Base-by-base conservation (phyloP, 2,888 invertebrate genomes). In the Aphodius sticticus region DNA sequence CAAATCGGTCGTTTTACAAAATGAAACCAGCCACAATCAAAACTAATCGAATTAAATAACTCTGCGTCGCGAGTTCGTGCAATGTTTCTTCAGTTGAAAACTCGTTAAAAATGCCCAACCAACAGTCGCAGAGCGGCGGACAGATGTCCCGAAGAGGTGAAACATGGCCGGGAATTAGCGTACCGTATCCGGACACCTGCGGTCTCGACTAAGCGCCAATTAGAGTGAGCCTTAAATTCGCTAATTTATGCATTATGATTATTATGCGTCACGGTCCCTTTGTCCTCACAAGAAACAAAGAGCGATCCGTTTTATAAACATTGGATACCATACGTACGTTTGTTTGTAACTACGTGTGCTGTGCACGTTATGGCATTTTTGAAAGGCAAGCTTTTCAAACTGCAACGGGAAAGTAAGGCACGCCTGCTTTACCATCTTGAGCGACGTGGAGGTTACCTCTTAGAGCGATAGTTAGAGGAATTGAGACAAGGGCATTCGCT, bases 91-190 rank as follows among this genome's bases (percentile, higher is more conserved):
- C 53, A 12, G 7, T 53, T 2, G 4, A 53, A 53, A 53, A 53
- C 53, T 53, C 2, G 53, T 53, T 53, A 53, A 53, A 53, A 53
- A 12, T 53, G 53, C 9, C 53, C 26, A 12, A 9, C 53, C 53
- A 53, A 53, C 53, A 9, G 53, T 12, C 7, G 12, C 53, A 12
- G 53, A 53, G 53, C 53, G 12, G 9, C 53, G 53, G 53, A 5
- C 53, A 53, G 53, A 53, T 53, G 53, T 53, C 53, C 53, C 53
- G 53, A 53, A 53, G 53, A 53, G 6, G 53, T 53, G 53, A 53
- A 53, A 53, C 53, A 53, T 53, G 53, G 53, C 53, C 53, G 53
- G 53, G 53, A 53, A 53, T 53, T 53, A 53, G 53, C 53, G 53
- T 53, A 7, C 53, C 53, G 53, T 53, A 53, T 53, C 53, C 53